Percentiles rank a stretch among this genome's conserved stretches.
Evolutionary conservation across 1,140 invertebrate species (phyloP).

Genomic region (Meloidogyne chitwoodi): DNA sequence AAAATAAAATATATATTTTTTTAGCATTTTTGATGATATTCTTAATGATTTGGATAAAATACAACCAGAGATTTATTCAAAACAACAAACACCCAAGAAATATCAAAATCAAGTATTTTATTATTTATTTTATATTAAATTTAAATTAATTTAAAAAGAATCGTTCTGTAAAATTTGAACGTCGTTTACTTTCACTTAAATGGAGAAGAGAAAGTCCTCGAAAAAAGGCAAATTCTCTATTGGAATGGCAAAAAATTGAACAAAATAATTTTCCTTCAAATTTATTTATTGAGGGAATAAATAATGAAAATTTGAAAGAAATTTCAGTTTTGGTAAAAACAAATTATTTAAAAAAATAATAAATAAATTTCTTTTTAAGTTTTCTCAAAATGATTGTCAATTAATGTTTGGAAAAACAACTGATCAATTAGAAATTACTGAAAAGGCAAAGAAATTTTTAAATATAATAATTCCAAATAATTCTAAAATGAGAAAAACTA

Average conservation of each 20-base stretch:
- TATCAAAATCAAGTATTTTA: background rate
- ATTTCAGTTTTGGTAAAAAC: background rate
- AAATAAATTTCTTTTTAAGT: background rate
- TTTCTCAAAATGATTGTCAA: background rate
- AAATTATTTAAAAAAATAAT: background rate
- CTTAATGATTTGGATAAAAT: conserved; percentile 4
- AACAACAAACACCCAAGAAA: background rate
- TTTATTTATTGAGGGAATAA: conserved; percentile 8
- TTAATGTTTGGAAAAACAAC: conserved; percentile 14
- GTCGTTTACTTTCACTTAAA: background rate
- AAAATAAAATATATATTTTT: background rate
- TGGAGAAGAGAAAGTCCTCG: background rate
- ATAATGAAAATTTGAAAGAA: background rate
- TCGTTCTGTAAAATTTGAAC: conserved; percentile 13
- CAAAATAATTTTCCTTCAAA: background rate
- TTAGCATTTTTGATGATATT: conserved; percentile 13
- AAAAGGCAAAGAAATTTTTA: conserved; percentile 1
- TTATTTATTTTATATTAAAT: background rate
- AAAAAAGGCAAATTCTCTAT: background rate
- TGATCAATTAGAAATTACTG: conserved; percentile 16
- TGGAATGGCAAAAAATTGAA: background rate
- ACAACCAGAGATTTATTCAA: background rate
- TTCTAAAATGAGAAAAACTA: background rate
- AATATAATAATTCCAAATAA: background rate
- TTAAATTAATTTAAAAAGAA: background rate